These are phyloP conservation scores for Diogma glabrata DNA, from an alignment of 2,888 invertebrate species.

Conservation along the genomic window DNA sequence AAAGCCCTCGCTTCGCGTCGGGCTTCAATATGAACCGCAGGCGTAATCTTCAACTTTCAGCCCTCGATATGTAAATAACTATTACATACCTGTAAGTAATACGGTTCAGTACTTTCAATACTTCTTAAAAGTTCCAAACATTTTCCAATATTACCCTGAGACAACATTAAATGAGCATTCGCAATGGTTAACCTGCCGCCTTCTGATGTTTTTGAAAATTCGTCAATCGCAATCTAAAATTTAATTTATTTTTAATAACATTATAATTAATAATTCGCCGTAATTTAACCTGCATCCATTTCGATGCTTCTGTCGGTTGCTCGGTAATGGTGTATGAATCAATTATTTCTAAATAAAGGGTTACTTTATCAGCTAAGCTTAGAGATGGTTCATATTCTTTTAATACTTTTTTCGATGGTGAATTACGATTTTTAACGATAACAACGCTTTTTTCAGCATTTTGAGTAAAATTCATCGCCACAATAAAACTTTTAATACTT, in stretches of 20 bases:
- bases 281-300: conserved; percentile 49
- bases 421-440: conserved; percentile 21
- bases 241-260: conserved; percentile 17
- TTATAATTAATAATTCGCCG: background rate
- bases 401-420: conserved; percentile 15
- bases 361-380: conserved; percentile 64
- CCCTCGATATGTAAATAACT: too few species aligned
- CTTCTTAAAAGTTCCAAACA: conserved; percentile 69
- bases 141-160: conserved; percentile 66
- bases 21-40: too few species aligned
- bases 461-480: conserved; percentile 57
- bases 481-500: conserved; percentile 60
- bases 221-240: conserved; percentile 44
- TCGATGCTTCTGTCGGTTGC: conserved; percentile 67
- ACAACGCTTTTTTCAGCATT: conserved; percentile 29
- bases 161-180: conserved; percentile 71
- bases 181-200: conserved; percentile 75
- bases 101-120: conserved; percentile 68
- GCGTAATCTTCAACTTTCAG: too few species aligned
- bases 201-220: conserved; percentile 67
- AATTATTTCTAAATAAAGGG: conserved; percentile 77
- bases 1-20: too few species aligned
- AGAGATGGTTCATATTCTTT: conserved; percentile 30
- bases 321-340: conserved; percentile 58
- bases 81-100: conserved; percentile 56